Evolutionary conservation across 2,888 invertebrate genomes (phyloP).

Genomic region (Lomographa bimaculata): DNA sequence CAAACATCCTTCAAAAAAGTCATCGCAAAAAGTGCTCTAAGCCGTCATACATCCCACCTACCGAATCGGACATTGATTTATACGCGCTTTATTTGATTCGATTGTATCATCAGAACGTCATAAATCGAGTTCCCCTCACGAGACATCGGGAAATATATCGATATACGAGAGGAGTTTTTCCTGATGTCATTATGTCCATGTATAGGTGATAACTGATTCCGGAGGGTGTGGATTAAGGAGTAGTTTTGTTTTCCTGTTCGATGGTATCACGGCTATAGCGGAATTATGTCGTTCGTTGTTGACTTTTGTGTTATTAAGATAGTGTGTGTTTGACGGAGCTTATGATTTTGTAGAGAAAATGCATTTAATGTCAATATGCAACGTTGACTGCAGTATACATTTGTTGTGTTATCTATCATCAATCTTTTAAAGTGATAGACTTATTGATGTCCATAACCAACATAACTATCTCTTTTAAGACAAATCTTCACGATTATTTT

Average conservation of each 20-base stretch:
- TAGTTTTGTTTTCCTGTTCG: slow-evolving; percentile 31
- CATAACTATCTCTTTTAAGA: too few relatives aligned
- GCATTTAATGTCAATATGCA: too few relatives aligned
- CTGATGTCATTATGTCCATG: slow-evolving; percentile 74
- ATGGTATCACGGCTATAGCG: slow-evolving; percentile 25
- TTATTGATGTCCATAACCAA: too few relatives aligned
- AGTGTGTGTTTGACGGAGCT: too few relatives aligned
- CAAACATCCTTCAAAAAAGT: slow-evolving; percentile 1
- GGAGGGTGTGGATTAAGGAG: slow-evolving; percentile 42
- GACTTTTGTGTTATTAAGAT: slow-evolving; percentile 5
- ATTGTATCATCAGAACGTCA: slow-evolving; percentile 82
- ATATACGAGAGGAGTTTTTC: slow-evolving; percentile 52
- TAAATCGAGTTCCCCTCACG: slow-evolving; percentile 62
- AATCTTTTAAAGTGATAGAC: too few relatives aligned
- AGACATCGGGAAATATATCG: slow-evolving; percentile 22
- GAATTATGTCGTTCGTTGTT: slow-evolving; percentile 14
- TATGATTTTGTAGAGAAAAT: too few relatives aligned
- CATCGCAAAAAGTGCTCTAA: slow-evolving; percentile 4
- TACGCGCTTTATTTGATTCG: slow-evolving; percentile 80
- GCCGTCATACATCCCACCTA: slow-evolving; percentile 34
- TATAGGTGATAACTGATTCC: slow-evolving; percentile 72
- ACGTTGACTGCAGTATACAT: too few relatives aligned
- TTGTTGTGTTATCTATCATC: slow-evolving; percentile 11
- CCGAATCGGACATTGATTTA: slow-evolving; percentile 77
- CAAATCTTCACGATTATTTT: too few relatives aligned